These are phyloP conservation scores for Bombus confusus DNA, from an alignment of 1,140 invertebrate genomes.

Conservation along the genomic window DNA sequence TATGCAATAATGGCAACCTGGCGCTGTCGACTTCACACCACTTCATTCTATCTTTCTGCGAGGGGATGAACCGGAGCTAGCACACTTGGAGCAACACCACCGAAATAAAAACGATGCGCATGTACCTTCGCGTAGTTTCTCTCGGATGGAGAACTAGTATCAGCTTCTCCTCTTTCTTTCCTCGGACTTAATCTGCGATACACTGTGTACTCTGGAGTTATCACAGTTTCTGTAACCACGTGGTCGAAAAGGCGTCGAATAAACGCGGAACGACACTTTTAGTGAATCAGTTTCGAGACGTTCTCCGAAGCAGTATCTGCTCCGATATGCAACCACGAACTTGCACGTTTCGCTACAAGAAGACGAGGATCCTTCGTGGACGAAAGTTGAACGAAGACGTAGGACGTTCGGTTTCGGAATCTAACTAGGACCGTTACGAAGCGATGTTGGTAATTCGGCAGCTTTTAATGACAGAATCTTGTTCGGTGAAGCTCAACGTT, in stretches of 20 bases:
- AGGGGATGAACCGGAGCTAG: not conserved
- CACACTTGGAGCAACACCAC: constrained; percentile 33
- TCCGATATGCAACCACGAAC: not conserved
- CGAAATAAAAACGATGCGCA: constrained; percentile 19
- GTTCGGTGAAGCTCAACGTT: not conserved
- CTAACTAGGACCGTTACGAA: no score
- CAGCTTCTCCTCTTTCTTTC: constrained; percentile 39
- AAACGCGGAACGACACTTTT: constrained; percentile 20
- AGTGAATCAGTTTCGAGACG: constrained; percentile 45
- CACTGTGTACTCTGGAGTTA: constrained; percentile 60
- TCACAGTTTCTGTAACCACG: constrained; percentile 63
- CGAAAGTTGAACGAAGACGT: no score
- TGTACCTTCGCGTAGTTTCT: constrained; percentile 37
- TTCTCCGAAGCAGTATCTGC: constrained; percentile 26
- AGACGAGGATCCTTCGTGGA: not conserved
- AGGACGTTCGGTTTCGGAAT: not conserved
- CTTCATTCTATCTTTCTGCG: constrained; percentile 67
- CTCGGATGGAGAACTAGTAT: constrained; percentile 32
- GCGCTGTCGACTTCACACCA: constrained; percentile 73
- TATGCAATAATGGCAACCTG: constrained; percentile 66
- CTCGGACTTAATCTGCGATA: constrained; percentile 59
- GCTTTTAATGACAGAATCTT: no score
- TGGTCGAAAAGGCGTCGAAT: constrained; percentile 70
- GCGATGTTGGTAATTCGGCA: no score
- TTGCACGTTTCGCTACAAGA: not conserved